Percentiles rank a stretch among this genome's conserved stretches.
phyloP scores from a whole-genome alignment of 2,797 vertebrate species.

The Astyanax mexicanus region DNA sequence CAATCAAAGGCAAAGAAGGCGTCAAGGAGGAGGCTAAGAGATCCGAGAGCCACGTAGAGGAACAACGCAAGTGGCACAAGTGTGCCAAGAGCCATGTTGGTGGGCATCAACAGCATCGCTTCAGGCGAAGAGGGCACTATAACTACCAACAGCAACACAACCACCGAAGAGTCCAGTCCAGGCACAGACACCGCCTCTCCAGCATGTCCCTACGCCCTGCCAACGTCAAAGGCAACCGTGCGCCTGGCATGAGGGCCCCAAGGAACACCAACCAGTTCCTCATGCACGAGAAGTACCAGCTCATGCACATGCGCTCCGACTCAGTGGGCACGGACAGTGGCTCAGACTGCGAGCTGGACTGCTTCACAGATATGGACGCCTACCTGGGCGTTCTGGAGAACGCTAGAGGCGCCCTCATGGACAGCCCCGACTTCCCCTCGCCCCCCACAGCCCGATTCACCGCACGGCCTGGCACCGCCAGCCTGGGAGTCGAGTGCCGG shows the following conservation, averaged over 20 bases:
- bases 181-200: constrained; percentile 52
- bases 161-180: constrained; percentile 16
- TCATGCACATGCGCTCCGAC: constrained; percentile 88
- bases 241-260: constrained; percentile 86
- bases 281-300: constrained; percentile 90
- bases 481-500: constrained; percentile 27
- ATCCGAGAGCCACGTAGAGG: constrained; percentile 61
- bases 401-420: constrained; percentile 84
- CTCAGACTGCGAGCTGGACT: constrained; percentile 86
- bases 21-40: constrained; percentile 59
- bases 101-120: too few relatives aligned
- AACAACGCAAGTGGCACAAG: constrained; percentile 76
- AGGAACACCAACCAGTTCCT: constrained; percentile 92
- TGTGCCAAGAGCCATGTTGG: constrained; percentile 70
- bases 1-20: constrained; percentile 61
- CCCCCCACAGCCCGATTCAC: constrained; percentile 45
- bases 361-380: constrained; percentile 89
- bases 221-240: constrained; percentile 81
- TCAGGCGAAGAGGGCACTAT: constrained; percentile 61
- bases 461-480: too few relatives aligned
- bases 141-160: too few relatives aligned
- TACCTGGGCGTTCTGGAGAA: constrained; percentile 89
- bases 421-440: constrained; percentile 62
- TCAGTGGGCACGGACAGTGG: constrained; percentile 86
- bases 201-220: constrained; percentile 78